A percentile compares a stretch with the other conserved stretches of the same genome.
phyloP scores from a whole-genome alignment of 2,113 vertebrate species.

The Bos javanicus region DNA sequence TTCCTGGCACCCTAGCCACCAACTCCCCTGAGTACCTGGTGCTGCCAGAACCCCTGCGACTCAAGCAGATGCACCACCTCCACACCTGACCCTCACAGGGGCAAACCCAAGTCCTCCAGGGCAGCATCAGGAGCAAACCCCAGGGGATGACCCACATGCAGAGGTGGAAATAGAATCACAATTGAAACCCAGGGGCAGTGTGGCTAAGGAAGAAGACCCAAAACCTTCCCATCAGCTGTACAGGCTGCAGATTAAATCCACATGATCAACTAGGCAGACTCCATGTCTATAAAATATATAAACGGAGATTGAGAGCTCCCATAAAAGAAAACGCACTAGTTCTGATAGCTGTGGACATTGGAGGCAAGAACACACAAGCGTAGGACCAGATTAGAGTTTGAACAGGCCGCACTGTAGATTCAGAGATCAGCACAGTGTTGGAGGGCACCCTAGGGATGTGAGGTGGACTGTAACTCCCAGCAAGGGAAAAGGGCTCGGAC shows the following conservation, averaged over 20 bases:
- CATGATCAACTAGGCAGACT: not conserved
- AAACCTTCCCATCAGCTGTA: not conserved
- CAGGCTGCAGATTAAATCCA: not conserved
- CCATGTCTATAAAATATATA: not conserved
- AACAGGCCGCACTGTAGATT: not conserved
- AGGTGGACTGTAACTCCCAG: not conserved
- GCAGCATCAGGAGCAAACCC: not conserved
- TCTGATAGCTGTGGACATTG: not conserved
- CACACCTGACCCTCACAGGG: not conserved
- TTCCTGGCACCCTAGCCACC: not conserved
- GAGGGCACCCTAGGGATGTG: not conserved
- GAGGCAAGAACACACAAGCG: not conserved
- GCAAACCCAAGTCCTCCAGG: not conserved
- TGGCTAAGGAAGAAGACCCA: not conserved
- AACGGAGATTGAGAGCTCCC: rapidly evolving
- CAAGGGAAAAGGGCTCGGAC: not conserved
- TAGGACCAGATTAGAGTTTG: not conserved
- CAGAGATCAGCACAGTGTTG: not conserved
- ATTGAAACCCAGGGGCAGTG: not conserved
- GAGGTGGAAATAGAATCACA: not conserved
- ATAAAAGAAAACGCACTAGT: not conserved
- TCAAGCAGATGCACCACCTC: not conserved
- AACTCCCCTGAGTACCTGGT: not conserved
- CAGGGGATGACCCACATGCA: not conserved
- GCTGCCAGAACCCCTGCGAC: not conserved